These are phyloP conservation scores for Ypsolopha scabrella DNA, from an alignment of 2,888 invertebrate genomes.

Conservation along the genomic window DNA sequence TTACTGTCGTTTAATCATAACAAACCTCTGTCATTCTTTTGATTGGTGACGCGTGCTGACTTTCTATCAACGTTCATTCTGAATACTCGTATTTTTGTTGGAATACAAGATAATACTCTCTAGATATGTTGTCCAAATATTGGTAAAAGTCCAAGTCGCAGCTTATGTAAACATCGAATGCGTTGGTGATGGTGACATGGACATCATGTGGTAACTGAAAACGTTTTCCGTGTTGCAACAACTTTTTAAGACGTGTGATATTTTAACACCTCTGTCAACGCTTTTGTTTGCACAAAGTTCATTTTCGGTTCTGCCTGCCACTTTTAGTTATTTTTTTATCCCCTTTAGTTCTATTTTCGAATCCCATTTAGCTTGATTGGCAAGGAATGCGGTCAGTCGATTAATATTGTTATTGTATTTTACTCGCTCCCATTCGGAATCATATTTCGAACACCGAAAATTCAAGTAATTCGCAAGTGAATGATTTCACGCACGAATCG, in stretches of 20 bases:
- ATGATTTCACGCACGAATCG: conserved; percentile 6
- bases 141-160: background rate
- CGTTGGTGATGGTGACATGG: conserved; percentile 18
- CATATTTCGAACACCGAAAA: background rate
- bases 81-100: conserved; percentile 21
- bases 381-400: background rate
- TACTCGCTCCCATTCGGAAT: background rate
- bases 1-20: conserved; percentile 37
- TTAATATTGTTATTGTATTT: background rate
- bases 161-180: background rate
- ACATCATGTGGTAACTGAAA: conserved; percentile 35
- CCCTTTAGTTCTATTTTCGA: background rate
- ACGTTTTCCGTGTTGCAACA: conserved; percentile 18
- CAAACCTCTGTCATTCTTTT: conserved; percentile 37
- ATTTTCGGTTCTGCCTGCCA: background rate
- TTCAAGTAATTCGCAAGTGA: background rate
- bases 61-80: conserved; percentile 40
- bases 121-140: conserved; percentile 22
- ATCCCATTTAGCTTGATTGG: background rate
- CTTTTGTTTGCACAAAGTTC: background rate
- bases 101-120: background rate
- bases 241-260: conserved; percentile 26
- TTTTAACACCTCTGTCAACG: conserved; percentile 6
- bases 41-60: conserved; percentile 33
- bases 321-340: background rate